Percentiles rank a stretch among this genome's conserved stretches.
Conservation (phyloP, 2,888 invertebrate species). For the Epirrita christyi region DNA sequence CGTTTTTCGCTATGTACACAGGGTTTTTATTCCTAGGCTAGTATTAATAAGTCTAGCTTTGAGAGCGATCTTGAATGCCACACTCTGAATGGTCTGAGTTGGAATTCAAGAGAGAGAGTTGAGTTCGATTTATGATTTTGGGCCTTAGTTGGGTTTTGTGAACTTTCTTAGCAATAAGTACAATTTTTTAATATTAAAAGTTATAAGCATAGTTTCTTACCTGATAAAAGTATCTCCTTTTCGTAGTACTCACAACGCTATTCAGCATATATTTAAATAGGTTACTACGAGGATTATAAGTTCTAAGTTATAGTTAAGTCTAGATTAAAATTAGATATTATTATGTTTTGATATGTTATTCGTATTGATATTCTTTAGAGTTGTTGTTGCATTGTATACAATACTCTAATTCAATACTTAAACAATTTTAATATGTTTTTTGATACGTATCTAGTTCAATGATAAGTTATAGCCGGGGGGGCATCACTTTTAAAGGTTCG, state of each 20-base stretch:
- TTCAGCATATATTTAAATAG: slow-evolving; percentile 5
- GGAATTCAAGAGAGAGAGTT: no score
- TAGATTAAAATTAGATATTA: slow-evolving; percentile 54
- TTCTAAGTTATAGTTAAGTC: slow-evolving; percentile 21
- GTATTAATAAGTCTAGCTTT: no score
- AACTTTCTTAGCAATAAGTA: no score
- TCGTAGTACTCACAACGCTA: slow-evolving; percentile 8
- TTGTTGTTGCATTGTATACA: slow-evolving; percentile 76
- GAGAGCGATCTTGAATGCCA: no score
- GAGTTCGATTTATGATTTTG: no score
- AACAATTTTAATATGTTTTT: slow-evolving; percentile 51
- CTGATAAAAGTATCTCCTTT: not conserved
- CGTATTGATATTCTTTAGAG: slow-evolving; percentile 82
- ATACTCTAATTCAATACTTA: slow-evolving; percentile 75
- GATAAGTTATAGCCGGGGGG: slow-evolving; percentile 55
- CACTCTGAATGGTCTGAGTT: no score
- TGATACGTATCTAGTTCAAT: slow-evolving; percentile 44
- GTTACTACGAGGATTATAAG: slow-evolving; percentile 5
- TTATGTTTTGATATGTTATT: slow-evolving; percentile 77
- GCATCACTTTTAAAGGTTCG: slow-evolving; percentile 73
- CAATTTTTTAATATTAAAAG: no score
- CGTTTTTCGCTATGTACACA: no score
- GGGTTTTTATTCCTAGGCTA: no score
- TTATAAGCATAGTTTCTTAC: not conserved
- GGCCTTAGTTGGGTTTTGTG: no score